Percentiles rank a stretch among this genome's conserved stretches.
Conservation (phyloP, 2,113 vertebrate genomes). For the Istiophorus platypterus region DNA sequence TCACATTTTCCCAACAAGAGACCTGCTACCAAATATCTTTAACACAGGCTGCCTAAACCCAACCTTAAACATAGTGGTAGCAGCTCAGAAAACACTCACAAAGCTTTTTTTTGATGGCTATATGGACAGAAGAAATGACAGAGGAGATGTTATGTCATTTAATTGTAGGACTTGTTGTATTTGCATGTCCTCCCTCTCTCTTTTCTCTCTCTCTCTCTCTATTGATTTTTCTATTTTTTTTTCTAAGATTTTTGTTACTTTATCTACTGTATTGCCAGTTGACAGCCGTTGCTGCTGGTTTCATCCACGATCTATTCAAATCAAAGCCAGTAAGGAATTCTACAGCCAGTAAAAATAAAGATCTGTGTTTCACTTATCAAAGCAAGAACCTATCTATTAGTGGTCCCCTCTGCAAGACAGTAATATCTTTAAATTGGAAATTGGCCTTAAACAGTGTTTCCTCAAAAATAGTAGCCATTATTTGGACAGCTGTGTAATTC, state of each 20-base stretch:
- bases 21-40: too few species aligned
- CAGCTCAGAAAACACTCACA: not conserved
- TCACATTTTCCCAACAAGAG: too few species aligned
- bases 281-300: constrained; percentile 7
- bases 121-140: not conserved
- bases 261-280: not conserved
- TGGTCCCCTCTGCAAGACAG: constrained; percentile 9
- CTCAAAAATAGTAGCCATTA: constrained; percentile 43
- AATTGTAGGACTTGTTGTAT: not conserved
- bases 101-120: not conserved
- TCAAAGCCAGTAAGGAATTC: constrained; percentile 18
- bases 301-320: constrained; percentile 21
- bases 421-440: constrained; percentile 58
- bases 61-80: not conserved
- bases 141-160: not conserved
- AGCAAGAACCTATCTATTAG: constrained; percentile 41
- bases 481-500: constrained; percentile 62
- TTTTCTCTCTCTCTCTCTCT: not conserved
- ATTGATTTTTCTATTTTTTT: too few species aligned
- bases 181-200: not conserved
- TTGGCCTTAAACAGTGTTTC: constrained; percentile 49
- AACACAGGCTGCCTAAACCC: not conserved
- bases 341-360: constrained; percentile 39
- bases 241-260: constrained; percentile 1
- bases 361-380: constrained; percentile 49